Base-by-base conservation (phyloP, 2,888 invertebrate species). In the Meloe dianella region DNA sequence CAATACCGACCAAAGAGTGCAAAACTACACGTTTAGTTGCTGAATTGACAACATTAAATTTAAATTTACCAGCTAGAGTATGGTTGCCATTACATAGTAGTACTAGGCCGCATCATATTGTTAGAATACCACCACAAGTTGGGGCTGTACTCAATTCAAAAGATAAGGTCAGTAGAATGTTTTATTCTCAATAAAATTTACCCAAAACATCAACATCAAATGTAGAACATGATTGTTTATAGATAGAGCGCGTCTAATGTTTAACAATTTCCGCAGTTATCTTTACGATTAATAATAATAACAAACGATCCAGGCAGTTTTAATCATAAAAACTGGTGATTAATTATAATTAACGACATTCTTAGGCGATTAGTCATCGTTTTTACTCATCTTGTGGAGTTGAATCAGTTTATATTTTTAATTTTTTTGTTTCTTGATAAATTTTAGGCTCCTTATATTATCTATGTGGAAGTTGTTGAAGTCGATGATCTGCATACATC, bases 141-240 rank as follows among this genome's bases (percentile, higher is more conserved):
- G 97, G 97, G 69, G 98, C 98, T 61, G 98, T 99, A 63, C 91
- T 99, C 73, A 99, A 99, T 85, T 98, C 98, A 75, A 99, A 99
- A 86, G 97, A 97, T 83, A 97, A 96, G 89, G 92, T 92, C 81
- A 74, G 72, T 64, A 51, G 58, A 35, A 22, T 22, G 7, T 17
- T 27, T 56, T 14, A 24, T 57, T n/a, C n/a, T n/a, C n/a, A n/a
- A n/a, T 20, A 24, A 17, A n/a, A 38, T 38, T 38, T n/a, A n/a
- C n/a, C n/a, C 14, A 38, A 38, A 1, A 38, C 12, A 12, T 9
- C 0, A 41, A n/a, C n/a, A n/a, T 20, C 5, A 20, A 47, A 47
- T 20, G 17, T 47, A 47, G 47, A 17, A 20, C 47, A 47, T 47
- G 17, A 47, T 47, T 17, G 47, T 47, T 47, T 47, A 20, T 20